phyloP scores from a whole-genome alignment of 2,888 invertebrate species.

The Taphrorychus bicolor region DNA sequence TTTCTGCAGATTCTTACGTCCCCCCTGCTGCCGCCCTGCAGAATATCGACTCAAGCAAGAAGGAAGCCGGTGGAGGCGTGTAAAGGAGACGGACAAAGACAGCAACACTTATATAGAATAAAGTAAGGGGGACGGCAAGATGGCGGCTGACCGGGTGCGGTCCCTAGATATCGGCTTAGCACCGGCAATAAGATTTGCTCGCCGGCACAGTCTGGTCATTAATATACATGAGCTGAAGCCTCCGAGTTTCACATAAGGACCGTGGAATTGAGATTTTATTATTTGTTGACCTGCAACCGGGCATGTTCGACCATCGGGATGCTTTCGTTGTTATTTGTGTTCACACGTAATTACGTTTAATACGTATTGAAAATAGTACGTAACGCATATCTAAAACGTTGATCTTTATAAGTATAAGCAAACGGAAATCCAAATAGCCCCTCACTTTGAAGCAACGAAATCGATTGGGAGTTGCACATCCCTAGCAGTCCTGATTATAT shows the following conservation, averaged over 20 bases:
- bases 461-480: too few relatives aligned
- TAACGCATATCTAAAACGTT: too few relatives aligned
- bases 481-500: too few relatives aligned
- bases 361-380: too few relatives aligned
- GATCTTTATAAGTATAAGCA: too few relatives aligned
- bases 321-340: background rate
- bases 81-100: constrained; percentile 51
- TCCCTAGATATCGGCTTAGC: constrained; percentile 58
- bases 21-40: constrained; percentile 35
- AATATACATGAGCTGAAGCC: constrained; percentile 56
- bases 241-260: background rate
- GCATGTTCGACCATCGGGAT: background rate
- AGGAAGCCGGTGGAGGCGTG: constrained; percentile 37
- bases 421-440: too few relatives aligned
- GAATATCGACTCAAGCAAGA: constrained; percentile 42
- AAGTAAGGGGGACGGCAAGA: constrained; percentile 56
- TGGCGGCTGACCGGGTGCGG: constrained; percentile 40
- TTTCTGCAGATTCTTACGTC: constrained; percentile 32
- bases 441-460: too few relatives aligned
- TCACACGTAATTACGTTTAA: too few relatives aligned
- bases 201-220: constrained; percentile 59
- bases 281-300: background rate
- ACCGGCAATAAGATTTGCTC: constrained; percentile 61
- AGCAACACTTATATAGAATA: constrained; percentile 45
- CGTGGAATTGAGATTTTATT: background rate